Evolutionary conservation across 2,888 invertebrate species (phyloP), one percentile per base, ranked within the genome.

Genomic region (Apodemia arnacis): DNA sequence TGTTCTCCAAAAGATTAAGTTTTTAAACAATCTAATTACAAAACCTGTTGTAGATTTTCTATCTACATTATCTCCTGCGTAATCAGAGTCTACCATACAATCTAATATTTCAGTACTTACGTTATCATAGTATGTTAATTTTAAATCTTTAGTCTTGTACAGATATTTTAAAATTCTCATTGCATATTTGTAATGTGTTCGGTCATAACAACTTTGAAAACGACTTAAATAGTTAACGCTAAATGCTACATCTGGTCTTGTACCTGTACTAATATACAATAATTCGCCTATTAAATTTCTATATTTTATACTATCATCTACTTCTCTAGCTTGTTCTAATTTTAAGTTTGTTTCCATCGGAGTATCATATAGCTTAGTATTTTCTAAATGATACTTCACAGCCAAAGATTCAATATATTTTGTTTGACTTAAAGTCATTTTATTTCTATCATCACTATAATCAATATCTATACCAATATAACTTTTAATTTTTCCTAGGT

Each of bases 181-280:
- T 44, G 93, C 93, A 90, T 93, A 93, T 82, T 92, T 93, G 38
- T 74, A 93, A 88, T 83, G 92, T 81, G 88, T 92, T 81, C 70
- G 49, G 34, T 94, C 80, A 85, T 94, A 96, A 91, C 95, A 94
- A 84, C 87, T 95, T 93, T 96, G 95, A 87, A 90, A 96, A 85
- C 95, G 77, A 90, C 95, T 95, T 41, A 95, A 85, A 78, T 95
- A 96, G 87, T 96, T 96, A 7, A 95, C 95, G 84, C 94, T 93
- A 76, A 83, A 95, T 31, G 92, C 49, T 41, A 95, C 86, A 86
- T 95, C 95, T 82, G 95, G 94, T 84, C 95, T 91, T n/a, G 95
- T 95, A 49, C 93, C 95, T 49, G 92, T 74, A 87, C 94, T 95
- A 63, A 96, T 94, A 87, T 95, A 96, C 81, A 94, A 91, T 15